Percentiles rank a stretch among this genome's conserved stretches.
These are phyloP conservation scores for Potamilus streckersoni DNA, from an alignment of 1,140 invertebrate species.

Conservation along the genomic window DNA sequence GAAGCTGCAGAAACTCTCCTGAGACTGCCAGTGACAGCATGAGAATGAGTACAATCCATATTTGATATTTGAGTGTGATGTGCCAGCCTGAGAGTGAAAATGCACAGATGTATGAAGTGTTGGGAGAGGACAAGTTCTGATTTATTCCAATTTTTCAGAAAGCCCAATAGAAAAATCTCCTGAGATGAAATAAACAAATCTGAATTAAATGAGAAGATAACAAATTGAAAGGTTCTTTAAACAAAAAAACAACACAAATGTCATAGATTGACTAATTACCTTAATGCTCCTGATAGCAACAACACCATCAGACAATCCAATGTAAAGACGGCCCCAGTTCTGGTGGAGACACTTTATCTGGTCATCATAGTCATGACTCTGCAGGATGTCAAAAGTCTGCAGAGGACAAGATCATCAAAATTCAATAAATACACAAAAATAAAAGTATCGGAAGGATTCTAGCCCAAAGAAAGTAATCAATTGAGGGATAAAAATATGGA, in stretches of 20 bases:
- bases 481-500: too few relatives aligned
- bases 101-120: background rate
- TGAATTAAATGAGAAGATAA: background rate
- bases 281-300: constrained; percentile 23
- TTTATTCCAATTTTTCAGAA: background rate
- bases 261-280: constrained; percentile 1
- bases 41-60: too few relatives aligned
- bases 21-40: too few relatives aligned
- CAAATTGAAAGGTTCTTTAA: background rate
- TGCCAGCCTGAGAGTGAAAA: background rate
- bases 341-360: constrained; percentile 20
- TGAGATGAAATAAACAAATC: background rate
- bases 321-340: constrained; percentile 26
- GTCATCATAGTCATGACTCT: constrained; percentile 16
- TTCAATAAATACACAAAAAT: too few relatives aligned
- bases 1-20: too few relatives aligned
- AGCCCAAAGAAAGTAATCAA: too few relatives aligned
- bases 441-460: too few relatives aligned
- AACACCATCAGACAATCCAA: constrained; percentile 16
- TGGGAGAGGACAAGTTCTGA: background rate
- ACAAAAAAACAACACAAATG: background rate
- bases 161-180: background rate
- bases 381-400: constrained; percentile 23
- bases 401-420: background rate
- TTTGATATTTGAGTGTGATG: too few relatives aligned